Evolutionary conservation across 2,113 vertebrate genomes (phyloP).

Genomic region (Sebastes fasciatus): DNA sequence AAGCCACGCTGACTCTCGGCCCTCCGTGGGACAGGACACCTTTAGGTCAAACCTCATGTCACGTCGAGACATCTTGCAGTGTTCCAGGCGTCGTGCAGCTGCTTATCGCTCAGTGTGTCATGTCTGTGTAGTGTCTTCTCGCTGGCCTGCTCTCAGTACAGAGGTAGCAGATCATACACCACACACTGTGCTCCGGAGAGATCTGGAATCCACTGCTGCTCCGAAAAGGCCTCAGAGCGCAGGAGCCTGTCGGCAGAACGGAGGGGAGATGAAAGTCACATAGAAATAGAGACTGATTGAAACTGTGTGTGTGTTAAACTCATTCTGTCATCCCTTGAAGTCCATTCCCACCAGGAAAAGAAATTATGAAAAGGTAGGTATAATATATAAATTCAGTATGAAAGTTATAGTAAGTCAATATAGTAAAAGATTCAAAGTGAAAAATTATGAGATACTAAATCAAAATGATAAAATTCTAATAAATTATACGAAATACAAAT

Average conservation of each 20-base stretch:
- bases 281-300: background rate
- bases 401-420: background rate
- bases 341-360: no score
- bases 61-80: background rate
- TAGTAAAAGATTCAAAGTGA: background rate
- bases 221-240: constrained; percentile 76
- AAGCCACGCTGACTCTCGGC: background rate
- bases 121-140: constrained; percentile 26
- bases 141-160: constrained; percentile 58
- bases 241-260: constrained; percentile 72
- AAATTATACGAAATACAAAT: background rate
- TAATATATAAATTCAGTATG: background rate
- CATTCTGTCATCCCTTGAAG: background rate
- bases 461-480: background rate
- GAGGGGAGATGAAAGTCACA: background rate
- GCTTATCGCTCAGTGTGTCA: constrained; percentile 12
- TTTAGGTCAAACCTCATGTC: constrained; percentile 2
- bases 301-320: background rate
- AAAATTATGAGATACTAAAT: background rate
- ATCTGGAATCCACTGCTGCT: constrained; percentile 79
- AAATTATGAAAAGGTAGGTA: no score
- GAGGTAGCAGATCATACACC: constrained; percentile 81
- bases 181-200: constrained; percentile 79
- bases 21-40: background rate
- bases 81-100: constrained; percentile 2